Base-by-base conservation (phyloP, 2,113 vertebrate species). In the Myanophis thanlyinensis region DNA sequence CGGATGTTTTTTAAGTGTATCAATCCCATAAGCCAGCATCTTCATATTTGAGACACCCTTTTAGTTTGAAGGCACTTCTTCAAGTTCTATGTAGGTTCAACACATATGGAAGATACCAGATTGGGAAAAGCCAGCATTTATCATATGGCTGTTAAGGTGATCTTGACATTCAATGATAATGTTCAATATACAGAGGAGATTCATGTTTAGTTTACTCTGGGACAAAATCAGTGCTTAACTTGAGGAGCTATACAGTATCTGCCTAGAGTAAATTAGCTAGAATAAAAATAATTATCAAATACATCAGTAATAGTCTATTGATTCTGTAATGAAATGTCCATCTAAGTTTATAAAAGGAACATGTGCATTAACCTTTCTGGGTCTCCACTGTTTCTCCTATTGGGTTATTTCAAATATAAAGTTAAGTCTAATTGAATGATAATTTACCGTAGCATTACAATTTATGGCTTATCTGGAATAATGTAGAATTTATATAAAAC, bases 381-480 rank as follows among this genome's bases (percentile, higher is more conserved):
- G 93, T 94, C 89, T 92, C 87, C 93, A 95, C 30, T 95, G 94
- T 94, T 90, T 95, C 30, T 84, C 62, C 35, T 89, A 80, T 46
- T 22, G 49, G 91, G 54, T 85, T 92, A 95, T 96, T 96, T 95
- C 91, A 89, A 73, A 93, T 54, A 1, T 44, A 93, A 91, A 96
- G 93, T 94, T 95, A 95, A 91, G 18, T 94, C 95, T 97, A 97
- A 97, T 96, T 96, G 95, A 96, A 96, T 94, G 95, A 95, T 97
- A 97, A 97, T 97, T 96, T 97, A 88, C 95, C 95, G 73, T 96
- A 97, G 93, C 95, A 95, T 97, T 96, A 96, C 96, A 97, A 97
- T 97, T 96, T 94, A 94, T 94, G 85, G 95, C 96, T 97, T 95
- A 96, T 96, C 95, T 96, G 95, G 96, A 96, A 96, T 95, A 97